These are phyloP conservation scores for Nematostella vectensis DNA, from an alignment of 92 coral and sea anemone species.

Conservation along the genomic window DNA sequence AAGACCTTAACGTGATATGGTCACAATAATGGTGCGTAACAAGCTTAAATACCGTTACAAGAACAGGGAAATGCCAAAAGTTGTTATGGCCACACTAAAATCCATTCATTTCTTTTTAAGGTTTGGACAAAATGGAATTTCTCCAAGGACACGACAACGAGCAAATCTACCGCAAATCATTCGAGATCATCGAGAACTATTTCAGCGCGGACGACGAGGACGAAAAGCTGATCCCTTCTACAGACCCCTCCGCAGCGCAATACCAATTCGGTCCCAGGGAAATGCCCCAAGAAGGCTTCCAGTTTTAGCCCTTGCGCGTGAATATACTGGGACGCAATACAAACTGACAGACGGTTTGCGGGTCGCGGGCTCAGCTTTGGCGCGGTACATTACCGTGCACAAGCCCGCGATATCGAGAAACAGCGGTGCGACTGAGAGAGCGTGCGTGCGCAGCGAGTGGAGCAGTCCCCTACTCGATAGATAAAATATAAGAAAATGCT, in stretches of 20 bases:
- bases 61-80: too few species aligned
- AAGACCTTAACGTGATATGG: too few species aligned
- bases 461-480: too few species aligned
- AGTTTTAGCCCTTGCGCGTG: slow-evolving; percentile 38
- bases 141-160: slow-evolving; percentile 99
- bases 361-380: not conserved
- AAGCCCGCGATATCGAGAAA: not conserved
- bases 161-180: slow-evolving; percentile 92
- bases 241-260: slow-evolving; percentile 64
- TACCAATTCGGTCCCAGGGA: slow-evolving; percentile 78
- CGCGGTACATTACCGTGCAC: not conserved
- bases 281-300: slow-evolving; percentile 88
- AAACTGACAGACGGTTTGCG: not conserved
- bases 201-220: slow-evolving; percentile 95
- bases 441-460: too few species aligned
- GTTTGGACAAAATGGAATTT: slow-evolving; percentile 93
- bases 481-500: too few species aligned
- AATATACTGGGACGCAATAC: not conserved
- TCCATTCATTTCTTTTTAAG: too few species aligned
- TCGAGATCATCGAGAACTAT: slow-evolving; percentile 85
- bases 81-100: too few species aligned
- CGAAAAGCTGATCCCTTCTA: slow-evolving; percentile 74
- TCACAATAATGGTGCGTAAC: too few species aligned
- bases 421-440: not conserved
- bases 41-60: too few species aligned